These are phyloP conservation scores for Watsonalla cultraria DNA, from an alignment of 2,888 invertebrate species.

Conservation along the genomic window DNA sequence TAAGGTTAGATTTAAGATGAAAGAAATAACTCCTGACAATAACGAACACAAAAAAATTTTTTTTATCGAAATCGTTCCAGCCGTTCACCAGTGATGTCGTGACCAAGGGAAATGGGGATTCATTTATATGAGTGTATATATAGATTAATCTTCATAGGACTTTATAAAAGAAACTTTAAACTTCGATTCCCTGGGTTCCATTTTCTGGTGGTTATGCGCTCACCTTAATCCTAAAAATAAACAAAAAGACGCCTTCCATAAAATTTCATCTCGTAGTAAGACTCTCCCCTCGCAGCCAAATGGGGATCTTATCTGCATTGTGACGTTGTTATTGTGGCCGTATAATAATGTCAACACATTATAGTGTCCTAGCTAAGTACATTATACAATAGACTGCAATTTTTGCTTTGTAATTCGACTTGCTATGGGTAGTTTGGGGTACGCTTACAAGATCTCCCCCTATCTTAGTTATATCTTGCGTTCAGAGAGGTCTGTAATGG, in stretches of 20 bases:
- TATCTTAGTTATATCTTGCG: too few species aligned
- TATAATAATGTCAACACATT: conserved; percentile 65
- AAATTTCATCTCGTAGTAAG: conserved; percentile 24
- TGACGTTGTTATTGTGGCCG: conserved; percentile 53
- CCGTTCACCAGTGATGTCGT: too few species aligned
- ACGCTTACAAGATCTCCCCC: not conserved
- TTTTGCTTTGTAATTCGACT: conserved; percentile 13
- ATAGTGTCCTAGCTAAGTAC: conserved; percentile 28
- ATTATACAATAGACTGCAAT: conserved; percentile 23
- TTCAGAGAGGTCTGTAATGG: too few species aligned
- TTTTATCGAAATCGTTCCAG: too few species aligned
- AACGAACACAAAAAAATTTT: too few species aligned
- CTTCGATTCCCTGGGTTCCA: not conserved
- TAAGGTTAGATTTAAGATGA: too few species aligned
- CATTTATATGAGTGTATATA: too few species aligned
- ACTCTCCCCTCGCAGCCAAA: conserved; percentile 43
- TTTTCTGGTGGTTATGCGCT: not conserved
- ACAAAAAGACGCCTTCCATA: conserved; percentile 14
- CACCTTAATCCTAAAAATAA: not conserved
- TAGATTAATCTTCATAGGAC: too few species aligned
- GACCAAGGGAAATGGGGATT: too few species aligned
- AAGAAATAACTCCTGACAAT: too few species aligned
- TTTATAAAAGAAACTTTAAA: not conserved
- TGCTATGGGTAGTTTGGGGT: conserved; percentile 2
- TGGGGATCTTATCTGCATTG: conserved; percentile 62